Evolutionary conservation across 2,113 vertebrate species (phyloP), one percentile per base, ranked within the genome.

Genomic region (Hyaena hyaena): DNA sequence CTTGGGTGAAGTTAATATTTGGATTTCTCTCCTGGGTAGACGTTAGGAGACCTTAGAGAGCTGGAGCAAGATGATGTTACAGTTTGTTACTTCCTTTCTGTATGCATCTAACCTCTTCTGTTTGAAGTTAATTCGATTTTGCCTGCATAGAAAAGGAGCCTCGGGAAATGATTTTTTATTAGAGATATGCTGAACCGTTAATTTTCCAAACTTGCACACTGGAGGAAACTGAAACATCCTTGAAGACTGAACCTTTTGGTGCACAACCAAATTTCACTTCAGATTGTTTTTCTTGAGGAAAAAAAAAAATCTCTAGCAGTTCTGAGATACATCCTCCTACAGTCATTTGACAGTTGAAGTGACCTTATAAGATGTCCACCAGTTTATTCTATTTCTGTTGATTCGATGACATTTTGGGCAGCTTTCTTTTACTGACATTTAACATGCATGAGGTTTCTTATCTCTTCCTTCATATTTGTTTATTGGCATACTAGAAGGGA

Each of bases 101-200:
- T 85, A 89, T 93, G 94, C 39, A 96, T 95, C 96, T 93, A 68
- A 31, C 89, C 86, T 95, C 85, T 84, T 82, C 90, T 97, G 48
- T 89, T 93, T 90, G 43, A 96, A 97, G 96, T 94, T 86, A 74
- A 90, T 95, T 98, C 98, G 95, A 97, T 98, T 98, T 98, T 97
- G 81, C 90, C 97, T 94, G 79, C 95, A 93, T 92, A 94, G 90
- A 39, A 39, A 83, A 93, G 73, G 71, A 94, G 45, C 12, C 63
- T 93, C 95, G 93, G 45, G 81, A 90, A 90, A 96, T 93, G 91
- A 88, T 43, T 92, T 97, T 98, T 95, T 97, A 93, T 92, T 94
- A 96, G 61, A 93, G 96, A 97, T 98, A 97, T 97, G 97, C 95
- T 79, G 80, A 94, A 97, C 68, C 15, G 1, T 89, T 97, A 85